These are phyloP conservation scores for Hirtodrosophila cameraria DNA, from an alignment of 2,888 invertebrate species.

Conservation along the genomic window DNA sequence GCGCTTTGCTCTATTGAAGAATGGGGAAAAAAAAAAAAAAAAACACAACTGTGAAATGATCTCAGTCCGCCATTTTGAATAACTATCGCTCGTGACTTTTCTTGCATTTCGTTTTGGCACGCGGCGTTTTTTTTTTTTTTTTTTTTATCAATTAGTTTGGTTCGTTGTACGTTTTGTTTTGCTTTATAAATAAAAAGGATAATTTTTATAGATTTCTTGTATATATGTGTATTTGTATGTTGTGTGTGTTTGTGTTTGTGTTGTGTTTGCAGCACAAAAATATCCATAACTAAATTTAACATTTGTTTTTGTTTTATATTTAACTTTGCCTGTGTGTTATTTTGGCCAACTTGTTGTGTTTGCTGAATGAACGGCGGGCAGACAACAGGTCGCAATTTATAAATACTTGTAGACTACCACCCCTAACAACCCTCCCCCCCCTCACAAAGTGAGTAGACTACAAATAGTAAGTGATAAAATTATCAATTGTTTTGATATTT, in stretches of 20 bases:
- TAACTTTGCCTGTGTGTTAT: conserved; percentile 64
- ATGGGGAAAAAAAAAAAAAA: background rate
- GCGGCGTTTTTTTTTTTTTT: conserved; percentile 17
- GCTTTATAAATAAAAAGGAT: conserved; percentile 63
- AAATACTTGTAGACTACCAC: conserved; percentile 52
- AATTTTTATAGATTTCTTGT: conserved; percentile 67
- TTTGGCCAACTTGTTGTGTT: conserved; percentile 65
- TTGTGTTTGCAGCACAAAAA: conserved; percentile 57
- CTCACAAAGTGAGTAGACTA: background rate
- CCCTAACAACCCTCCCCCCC: conserved; percentile 8
- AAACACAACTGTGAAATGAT: conserved; percentile 13
- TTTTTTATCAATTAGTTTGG: conserved; percentile 43
- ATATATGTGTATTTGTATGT: conserved; percentile 5
- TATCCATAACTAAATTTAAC: conserved; percentile 76
- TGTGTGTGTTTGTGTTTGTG: conserved; percentile 12
- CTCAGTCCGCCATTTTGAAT: conserved; percentile 49
- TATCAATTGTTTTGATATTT: conserved; percentile 59
- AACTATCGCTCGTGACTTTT: conserved; percentile 44
- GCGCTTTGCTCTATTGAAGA: conserved; percentile 34
- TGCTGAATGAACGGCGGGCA: conserved; percentile 58
- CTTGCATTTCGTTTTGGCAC: conserved; percentile 30
- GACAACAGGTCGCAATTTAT: conserved; percentile 71
- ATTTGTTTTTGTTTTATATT: conserved; percentile 77
- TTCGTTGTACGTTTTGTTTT: conserved; percentile 35
- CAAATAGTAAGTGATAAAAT: conserved; percentile 24